Conservation (phyloP, 1,140 invertebrate genomes). For the Psix sp. region DNA sequence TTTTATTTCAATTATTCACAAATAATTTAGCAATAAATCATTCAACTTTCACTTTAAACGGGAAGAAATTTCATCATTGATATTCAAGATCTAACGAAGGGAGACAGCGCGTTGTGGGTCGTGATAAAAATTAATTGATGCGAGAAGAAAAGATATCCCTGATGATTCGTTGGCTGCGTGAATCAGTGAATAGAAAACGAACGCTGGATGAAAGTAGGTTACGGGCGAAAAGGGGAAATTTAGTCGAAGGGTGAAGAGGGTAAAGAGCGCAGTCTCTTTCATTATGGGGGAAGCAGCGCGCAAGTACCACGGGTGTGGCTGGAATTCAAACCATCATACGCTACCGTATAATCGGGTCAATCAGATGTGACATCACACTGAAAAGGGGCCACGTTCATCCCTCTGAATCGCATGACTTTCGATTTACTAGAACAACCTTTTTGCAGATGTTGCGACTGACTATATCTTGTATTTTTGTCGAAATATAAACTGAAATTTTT, state of each 20-base stretch:
- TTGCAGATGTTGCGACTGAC: background rate
- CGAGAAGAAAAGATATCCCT: constrained; percentile 28
- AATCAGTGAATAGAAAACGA: constrained; percentile 41
- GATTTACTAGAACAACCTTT: too few relatives aligned
- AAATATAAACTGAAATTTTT: too few relatives aligned
- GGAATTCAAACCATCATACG: constrained; percentile 50
- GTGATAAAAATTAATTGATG: constrained; percentile 34
- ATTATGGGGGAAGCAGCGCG: constrained; percentile 51
- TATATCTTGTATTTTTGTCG: too few relatives aligned
- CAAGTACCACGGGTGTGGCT: constrained; percentile 39
- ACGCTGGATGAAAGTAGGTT: constrained; percentile 26
- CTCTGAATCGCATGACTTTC: constrained; percentile 16
- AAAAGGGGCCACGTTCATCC: constrained; percentile 36
- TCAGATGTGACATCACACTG: constrained; percentile 41
- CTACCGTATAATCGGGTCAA: constrained; percentile 58
- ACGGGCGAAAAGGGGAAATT: constrained; percentile 36
- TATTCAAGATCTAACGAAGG: constrained; percentile 12
- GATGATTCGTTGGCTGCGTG: constrained; percentile 20
- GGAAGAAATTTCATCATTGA: constrained; percentile 18
- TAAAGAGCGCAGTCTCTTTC: constrained; percentile 11
- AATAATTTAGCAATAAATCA: background rate
- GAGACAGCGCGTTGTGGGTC: constrained; percentile 1
- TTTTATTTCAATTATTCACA: background rate
- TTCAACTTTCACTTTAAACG: constrained; percentile 7
- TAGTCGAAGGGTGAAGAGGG: constrained; percentile 4